These are phyloP conservation scores for Molossus molossus DNA, from an alignment of 2,797 vertebrate genomes.

Conservation along the genomic window DNA sequence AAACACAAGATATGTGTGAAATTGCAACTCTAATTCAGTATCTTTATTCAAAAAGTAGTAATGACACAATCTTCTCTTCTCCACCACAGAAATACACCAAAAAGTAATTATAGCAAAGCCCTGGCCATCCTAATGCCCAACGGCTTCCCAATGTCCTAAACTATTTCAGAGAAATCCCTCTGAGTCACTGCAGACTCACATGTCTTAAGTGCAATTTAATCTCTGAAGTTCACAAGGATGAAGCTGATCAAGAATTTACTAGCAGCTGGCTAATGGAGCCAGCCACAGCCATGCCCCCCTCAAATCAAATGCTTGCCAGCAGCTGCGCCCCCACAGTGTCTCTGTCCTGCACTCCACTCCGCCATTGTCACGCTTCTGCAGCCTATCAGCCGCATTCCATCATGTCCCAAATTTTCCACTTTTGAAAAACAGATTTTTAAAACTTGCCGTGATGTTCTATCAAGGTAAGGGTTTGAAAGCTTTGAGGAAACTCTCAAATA, in stretches of 20 bases:
- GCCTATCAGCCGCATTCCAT: neutral
- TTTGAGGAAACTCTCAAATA: neutral
- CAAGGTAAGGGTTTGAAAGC: neutral
- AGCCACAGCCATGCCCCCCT: neutral
- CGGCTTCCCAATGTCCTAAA: neutral
- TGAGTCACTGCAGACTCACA: neutral
- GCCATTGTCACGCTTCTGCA: neutral
- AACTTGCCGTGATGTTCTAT: neutral
- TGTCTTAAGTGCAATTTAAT: slow-evolving; percentile 22
- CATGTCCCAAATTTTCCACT: neutral
- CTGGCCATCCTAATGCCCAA: neutral
- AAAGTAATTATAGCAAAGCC: neutral
- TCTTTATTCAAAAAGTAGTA: slow-evolving; percentile 24
- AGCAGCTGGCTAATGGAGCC: fast-evolving
- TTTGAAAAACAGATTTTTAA: neutral
- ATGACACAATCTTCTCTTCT: neutral
- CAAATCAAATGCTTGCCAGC: fast-evolving
- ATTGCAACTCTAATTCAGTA: neutral
- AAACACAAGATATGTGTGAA: slow-evolving; percentile 19
- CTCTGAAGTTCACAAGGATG: neutral
- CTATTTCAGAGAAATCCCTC: slow-evolving; percentile 32
- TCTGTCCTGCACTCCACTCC: neutral
- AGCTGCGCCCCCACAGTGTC: neutral
- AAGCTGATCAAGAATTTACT: neutral
- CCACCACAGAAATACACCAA: neutral